These are phyloP conservation scores for Drosophila punjabiensis DNA, from an alignment of 1,140 invertebrate species.

Conservation along the genomic window DNA sequence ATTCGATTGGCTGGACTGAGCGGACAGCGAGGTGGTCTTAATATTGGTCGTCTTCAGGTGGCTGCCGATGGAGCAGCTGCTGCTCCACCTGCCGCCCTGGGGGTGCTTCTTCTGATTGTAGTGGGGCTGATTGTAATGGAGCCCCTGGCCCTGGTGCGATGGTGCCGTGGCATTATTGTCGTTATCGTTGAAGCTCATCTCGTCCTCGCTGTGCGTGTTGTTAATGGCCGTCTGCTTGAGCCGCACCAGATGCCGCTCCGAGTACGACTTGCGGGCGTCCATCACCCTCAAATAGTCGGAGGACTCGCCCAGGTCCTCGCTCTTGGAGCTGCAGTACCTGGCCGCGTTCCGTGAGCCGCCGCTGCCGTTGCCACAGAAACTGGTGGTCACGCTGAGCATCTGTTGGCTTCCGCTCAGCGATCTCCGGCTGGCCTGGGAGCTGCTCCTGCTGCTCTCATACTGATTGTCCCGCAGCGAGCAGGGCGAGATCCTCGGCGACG, in stretches of 20 bases:
- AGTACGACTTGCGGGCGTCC: slow-evolving; percentile 82
- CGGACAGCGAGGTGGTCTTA: slow-evolving; percentile 82
- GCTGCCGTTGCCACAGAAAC: slow-evolving; percentile 63
- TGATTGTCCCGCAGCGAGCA: slow-evolving; percentile 81
- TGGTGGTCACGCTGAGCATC: slow-evolving; percentile 77
- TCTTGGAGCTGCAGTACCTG: slow-evolving; percentile 81
- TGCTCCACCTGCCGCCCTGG: slow-evolving; percentile 69
- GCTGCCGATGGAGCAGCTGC: slow-evolving; percentile 76
- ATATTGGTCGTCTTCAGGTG: slow-evolving; percentile 84
- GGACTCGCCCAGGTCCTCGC: slow-evolving; percentile 76
- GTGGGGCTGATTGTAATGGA: slow-evolving; percentile 38
- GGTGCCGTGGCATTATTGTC: slow-evolving; percentile 75
- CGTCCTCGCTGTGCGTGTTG: slow-evolving; percentile 79
- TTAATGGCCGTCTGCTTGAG: slow-evolving; percentile 84
- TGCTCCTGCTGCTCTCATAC: slow-evolving; percentile 68
- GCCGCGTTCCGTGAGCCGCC: slow-evolving; percentile 32
- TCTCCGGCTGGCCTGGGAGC: slow-evolving; percentile 68
- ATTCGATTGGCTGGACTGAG: slow-evolving; percentile 81
- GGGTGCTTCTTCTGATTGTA: slow-evolving; percentile 27
- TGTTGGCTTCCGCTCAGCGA: slow-evolving; percentile 74
- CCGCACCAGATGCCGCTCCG: slow-evolving; percentile 78
- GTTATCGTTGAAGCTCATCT: slow-evolving; percentile 84
- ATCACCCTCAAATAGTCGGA: slow-evolving; percentile 78
- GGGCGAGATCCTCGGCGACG: slow-evolving; percentile 72
- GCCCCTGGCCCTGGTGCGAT: slow-evolving; percentile 26